A percentile compares a stretch with the other conserved stretches of the same genome.
phyloP scores from a whole-genome alignment of 2,888 invertebrate species.

The Leucozona laternaria region DNA sequence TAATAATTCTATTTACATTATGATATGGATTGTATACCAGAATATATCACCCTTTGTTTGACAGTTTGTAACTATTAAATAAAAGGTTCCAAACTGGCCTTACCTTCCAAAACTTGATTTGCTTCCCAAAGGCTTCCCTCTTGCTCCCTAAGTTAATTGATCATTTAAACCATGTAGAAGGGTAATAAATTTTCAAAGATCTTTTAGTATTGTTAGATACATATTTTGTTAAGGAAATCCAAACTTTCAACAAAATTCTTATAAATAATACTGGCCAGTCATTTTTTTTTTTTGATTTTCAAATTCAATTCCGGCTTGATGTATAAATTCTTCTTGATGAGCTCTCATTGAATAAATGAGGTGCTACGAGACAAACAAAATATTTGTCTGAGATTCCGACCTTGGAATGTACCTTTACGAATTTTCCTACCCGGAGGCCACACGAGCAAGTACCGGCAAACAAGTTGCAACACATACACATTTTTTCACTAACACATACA shows the following conservation, averaged over 20 bases:
- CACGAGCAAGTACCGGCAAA: too few species aligned
- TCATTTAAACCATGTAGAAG: slow-evolving; percentile 11
- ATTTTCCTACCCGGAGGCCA: too few species aligned
- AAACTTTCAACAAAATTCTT: slow-evolving; percentile 19
- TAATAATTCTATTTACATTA: not conserved
- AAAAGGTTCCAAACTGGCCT: not conserved
- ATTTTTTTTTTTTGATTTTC: not conserved
- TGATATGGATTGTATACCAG: not conserved
- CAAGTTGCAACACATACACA: too few species aligned
- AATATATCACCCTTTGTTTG: not conserved
- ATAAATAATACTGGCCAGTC: slow-evolving; percentile 4
- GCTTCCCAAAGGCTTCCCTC: not conserved
- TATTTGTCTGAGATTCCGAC: slow-evolving; percentile 11
- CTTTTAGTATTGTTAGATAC: not conserved
- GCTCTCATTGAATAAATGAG: slow-evolving; percentile 55
- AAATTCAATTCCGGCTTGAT: slow-evolving; percentile 54
- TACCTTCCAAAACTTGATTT: not conserved
- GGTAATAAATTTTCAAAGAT: slow-evolving; percentile 14
- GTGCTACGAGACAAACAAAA: slow-evolving; percentile 14
- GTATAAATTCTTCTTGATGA: slow-evolving; percentile 55
- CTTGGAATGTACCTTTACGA: slow-evolving; percentile 44
- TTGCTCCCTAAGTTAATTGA: not conserved
- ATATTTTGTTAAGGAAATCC: not conserved
- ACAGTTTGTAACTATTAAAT: not conserved
- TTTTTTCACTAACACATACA: too few species aligned